Conservation (phyloP, 2,888 invertebrate species). For the Ochropleura plecta region DNA sequence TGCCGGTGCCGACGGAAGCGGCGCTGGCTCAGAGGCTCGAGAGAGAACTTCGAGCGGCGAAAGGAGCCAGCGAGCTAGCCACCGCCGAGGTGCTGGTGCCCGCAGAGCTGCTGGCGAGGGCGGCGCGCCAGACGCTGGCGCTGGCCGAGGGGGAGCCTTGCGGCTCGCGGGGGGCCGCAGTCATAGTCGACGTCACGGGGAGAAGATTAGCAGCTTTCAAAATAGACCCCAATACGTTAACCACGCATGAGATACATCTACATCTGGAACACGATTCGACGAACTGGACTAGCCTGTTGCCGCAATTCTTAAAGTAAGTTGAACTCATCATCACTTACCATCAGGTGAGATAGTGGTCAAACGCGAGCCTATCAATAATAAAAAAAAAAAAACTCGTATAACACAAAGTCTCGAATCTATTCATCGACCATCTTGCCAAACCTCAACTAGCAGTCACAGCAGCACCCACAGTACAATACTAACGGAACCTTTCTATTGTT, state of each 20-base stretch:
- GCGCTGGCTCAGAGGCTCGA: conserved; percentile 94
- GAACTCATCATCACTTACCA: no score
- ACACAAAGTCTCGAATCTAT: conserved; percentile 24
- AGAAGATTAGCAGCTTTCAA: conserved; percentile 95
- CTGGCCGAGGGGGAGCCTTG: conserved; percentile 97
- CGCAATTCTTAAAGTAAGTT: conserved; percentile 97
- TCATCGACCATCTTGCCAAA: conserved; percentile 25
- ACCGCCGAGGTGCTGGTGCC: conserved; percentile 97
- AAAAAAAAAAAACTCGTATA: no score
- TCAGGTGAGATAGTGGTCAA: no score
- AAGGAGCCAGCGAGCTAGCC: conserved; percentile 94
- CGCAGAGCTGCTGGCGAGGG: conserved; percentile 94
- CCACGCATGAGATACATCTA: conserved; percentile 97
- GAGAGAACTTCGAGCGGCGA: conserved; percentile 94
- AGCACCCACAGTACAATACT: conserved; percentile 49
- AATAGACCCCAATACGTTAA: conserved; percentile 96
- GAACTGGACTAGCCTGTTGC: conserved; percentile 96
- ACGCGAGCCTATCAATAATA: no score
- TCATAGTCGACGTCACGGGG: conserved; percentile 95
- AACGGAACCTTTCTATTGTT: conserved; percentile 68
- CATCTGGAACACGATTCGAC: conserved; percentile 96
- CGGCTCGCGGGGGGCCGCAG: conserved; percentile 96
- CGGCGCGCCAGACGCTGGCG: conserved; percentile 94
- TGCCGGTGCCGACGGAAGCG: conserved; percentile 91
- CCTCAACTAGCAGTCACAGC: conserved; percentile 41